Base-by-base conservation (phyloP, 2,888 invertebrate species). In the Blastobasis adustella region DNA sequence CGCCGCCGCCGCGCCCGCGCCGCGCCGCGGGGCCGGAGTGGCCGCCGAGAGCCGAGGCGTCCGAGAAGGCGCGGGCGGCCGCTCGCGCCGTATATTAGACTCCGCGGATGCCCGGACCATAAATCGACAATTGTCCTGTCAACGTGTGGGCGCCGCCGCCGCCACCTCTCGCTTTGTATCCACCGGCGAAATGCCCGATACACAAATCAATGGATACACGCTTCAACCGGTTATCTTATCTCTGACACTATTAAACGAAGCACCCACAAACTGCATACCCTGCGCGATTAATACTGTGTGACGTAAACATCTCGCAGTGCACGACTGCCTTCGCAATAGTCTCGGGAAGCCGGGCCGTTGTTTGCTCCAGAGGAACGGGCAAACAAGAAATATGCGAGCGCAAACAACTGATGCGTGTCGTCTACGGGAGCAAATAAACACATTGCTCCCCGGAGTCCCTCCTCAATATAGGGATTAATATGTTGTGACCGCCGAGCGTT, bases 111-210 rank as follows among this genome's bases (percentile, higher is more conserved):
- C 64, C 66, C 61, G 67, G 63, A 63, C 69, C 70, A 77, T 80
- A 79, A 79, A 82, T 80, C 70, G 70, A 60, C 77, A 69, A 82
- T 81, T 81, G 82, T 82, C 59, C 76, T 80, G 81, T 79, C 78
- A 73, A 61, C 69, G 69, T 70, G 71, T 64, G 69, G 67, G 69
- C 68, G 70, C 72, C 65, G 42, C 62, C 60, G 59, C 62, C 61
- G 60, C 59, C 62, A 59, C 61, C 66, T 60, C 65, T 56, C 59
- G 65, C 23, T 23, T 65, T 62, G 60, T 61, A 59, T 56, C 58
- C 54, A 51, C 23, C 59, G 54, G 50, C 52, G 58, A 49, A 63
- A 59, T 62, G 59, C 38, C 37, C 47, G 45, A 36, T 51, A 48
- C 42, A 47, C 49, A 49, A 49, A 52, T 49, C 39, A 54, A 37